Base-by-base conservation (phyloP, 2,113 vertebrate species). In the Bostrychus sinensis region DNA sequence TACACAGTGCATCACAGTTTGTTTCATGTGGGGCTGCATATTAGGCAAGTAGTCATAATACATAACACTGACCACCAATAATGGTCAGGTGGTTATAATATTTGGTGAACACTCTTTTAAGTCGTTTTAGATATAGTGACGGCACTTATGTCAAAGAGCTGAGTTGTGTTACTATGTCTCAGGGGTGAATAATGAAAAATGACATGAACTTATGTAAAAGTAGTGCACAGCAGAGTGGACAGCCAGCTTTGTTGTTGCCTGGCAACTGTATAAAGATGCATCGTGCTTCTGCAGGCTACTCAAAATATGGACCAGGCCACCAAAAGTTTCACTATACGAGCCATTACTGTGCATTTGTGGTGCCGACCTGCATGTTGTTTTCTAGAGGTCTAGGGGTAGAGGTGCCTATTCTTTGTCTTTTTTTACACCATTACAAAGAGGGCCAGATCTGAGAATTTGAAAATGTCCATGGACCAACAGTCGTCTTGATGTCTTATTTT, bases 241-340 rank as follows among this genome's bases (percentile, higher is more conserved):
- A 66, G 38, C 69, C 66, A 53, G 73, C 48, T 74, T 37, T 75
- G 55, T 50, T 54, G 72, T 79, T 83, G 55, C 77, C 28, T 69
- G 69, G 80, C 59, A 83, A 79, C 82, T 65, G 51, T 41, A 26
- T 42, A 34, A 70, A 48, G 53, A 83, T 1, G 41, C 67, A 62
- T 66, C 2, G 25, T 66, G 13, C 10, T n/a, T 42, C 20, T 63
- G 43, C 22, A 69, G 30, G n/a, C 37, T 53, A 62, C n/a, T 66
- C 38, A 20, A 61, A 58, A 38, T n/a, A 54, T 45, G 66, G 57
- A 59, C 16, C 28, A 62, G 36, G 61, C 23, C 38, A 72, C 30
- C 1, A 41, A 37, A 39, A 68, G 17, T 61, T 51, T 25, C 10
- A 5, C 42, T 23, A 39, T 28, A n/a, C 14, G n/a, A 28, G 48